Evolutionary conservation across 2,797 vertebrate species (phyloP), one percentile per base, ranked within the genome.

Genomic region (Macrochelys suwanniensis): DNA sequence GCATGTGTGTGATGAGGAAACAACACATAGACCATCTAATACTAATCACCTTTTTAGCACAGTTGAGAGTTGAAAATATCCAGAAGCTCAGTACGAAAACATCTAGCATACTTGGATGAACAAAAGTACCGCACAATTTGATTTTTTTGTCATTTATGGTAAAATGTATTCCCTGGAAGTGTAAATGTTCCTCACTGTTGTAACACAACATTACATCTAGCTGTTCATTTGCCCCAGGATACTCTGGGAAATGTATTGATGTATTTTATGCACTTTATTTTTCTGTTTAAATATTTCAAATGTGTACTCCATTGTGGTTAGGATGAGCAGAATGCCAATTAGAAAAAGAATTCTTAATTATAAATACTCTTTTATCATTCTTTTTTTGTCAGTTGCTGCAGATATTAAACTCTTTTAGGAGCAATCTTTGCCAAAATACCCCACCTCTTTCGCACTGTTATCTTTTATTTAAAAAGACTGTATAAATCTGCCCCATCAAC

Each of bases 241-340:
- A 9, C 42, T 88, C 57, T 78, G 88, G 78, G 37, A 95, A 85
- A 71, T 37, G 10, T 42, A 59, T 31, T 95, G 80, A 92, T 77
- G 45, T 28, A 77, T 77, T 28, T 77, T 47, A 77, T 47, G 25
- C 74, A 91, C 57, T 95, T 95, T 79, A 76, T 87, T 91, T 93
- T 95, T 88, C 89, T 92, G 25, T 85, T 82, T 84, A 88, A 95
- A 71, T 93, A 80, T 88, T 91, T 94, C 71, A 92, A 89, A 78
- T 15, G 6, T 79, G 16, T 71, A 92, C 47, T 92, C 19, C 50
- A 89, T 92, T 94, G 82, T 91, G 49, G 50, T 28, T n/a, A 78
- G 82, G 61, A 71, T 89, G 71, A 94, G 33, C 33, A 25, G 88
- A 89, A 95, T 92, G 33, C 10, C 78, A 91, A 61, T 91, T 95